Conservation (phyloP, 2,888 invertebrate genomes). For the Platerodrilus igneus region DNA sequence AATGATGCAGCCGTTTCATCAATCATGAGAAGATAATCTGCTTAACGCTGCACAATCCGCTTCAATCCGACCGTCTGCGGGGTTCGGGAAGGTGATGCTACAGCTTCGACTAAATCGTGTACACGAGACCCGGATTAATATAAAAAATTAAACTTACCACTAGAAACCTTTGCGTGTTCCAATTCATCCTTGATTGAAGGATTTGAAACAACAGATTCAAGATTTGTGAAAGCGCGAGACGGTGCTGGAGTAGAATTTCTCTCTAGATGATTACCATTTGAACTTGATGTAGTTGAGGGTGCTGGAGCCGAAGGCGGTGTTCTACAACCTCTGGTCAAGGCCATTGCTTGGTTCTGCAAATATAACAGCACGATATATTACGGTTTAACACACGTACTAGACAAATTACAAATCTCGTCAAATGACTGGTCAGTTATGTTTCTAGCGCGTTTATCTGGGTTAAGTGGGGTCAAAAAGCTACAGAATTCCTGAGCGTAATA, state of each 20-base stretch:
- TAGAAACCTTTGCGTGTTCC: constrained; percentile 57
- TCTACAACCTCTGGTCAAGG: constrained; percentile 55
- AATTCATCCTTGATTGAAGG: constrained; percentile 64
- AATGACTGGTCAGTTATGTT: constrained; percentile 38
- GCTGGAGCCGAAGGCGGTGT: constrained; percentile 42
- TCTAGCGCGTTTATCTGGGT: constrained; percentile 61
- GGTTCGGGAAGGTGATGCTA: constrained; percentile 25
- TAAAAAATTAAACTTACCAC: constrained; percentile 51
- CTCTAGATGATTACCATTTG: constrained; percentile 52
- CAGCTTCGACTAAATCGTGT: constrained; percentile 18
- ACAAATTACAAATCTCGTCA: constrained; percentile 38
- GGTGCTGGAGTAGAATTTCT: constrained; percentile 47
- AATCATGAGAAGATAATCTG: constrained; percentile 64
- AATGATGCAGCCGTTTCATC: constrained; percentile 50
- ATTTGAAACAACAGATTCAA: constrained; percentile 50
- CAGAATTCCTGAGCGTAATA: constrained; percentile 60
- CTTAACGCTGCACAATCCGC: constrained; percentile 54
- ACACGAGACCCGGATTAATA: constrained; percentile 1
- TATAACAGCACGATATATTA: constrained; percentile 23
- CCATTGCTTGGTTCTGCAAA: constrained; percentile 62
- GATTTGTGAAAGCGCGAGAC: constrained; percentile 47
- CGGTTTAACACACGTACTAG: constrained; percentile 22
- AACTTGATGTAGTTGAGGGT: constrained; percentile 37
- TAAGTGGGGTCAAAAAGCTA: constrained; percentile 71
- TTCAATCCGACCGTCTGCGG: constrained; percentile 41